phyloP scores from a whole-genome alignment of 1,140 invertebrate species.

The Drosophila obscura region DNA sequence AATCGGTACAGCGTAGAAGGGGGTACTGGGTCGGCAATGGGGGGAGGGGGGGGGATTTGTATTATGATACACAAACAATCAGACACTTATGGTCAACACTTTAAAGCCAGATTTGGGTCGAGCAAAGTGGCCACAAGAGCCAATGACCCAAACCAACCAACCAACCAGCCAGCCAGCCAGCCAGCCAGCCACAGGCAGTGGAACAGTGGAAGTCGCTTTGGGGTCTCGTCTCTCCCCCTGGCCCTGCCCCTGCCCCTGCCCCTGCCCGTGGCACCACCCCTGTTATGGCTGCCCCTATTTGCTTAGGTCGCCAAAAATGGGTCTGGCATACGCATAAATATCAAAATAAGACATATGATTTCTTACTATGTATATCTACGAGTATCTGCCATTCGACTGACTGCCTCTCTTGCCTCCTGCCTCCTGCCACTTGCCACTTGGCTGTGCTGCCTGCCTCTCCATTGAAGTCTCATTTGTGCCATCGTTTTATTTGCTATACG shows the following conservation, averaged over 20 bases:
- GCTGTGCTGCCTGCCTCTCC: background rate
- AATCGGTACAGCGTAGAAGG: slow-evolving; percentile 34
- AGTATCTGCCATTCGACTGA: slow-evolving; percentile 13
- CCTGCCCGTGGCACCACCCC: background rate
- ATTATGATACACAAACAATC: slow-evolving; percentile 82
- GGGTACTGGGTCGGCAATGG: too few relatives aligned
- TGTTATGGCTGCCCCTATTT: slow-evolving; percentile 57
- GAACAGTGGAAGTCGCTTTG: slow-evolving; percentile 39
- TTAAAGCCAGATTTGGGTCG: slow-evolving; percentile 81
- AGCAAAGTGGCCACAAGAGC: slow-evolving; percentile 61
- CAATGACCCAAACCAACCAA: slow-evolving; percentile 58
- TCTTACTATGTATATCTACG: slow-evolving; percentile 67
- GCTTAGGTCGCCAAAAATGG: slow-evolving; percentile 82
- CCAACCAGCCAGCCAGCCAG: too few relatives aligned
- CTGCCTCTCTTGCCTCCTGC: slow-evolving; percentile 6
- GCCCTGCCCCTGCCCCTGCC: slow-evolving; percentile 9
- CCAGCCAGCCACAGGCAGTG: too few relatives aligned
- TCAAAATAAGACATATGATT: slow-evolving; percentile 79
- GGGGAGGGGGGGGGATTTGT: slow-evolving; percentile 50
- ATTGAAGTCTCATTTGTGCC: slow-evolving; percentile 61
- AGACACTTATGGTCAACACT: slow-evolving; percentile 83
- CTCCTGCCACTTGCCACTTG: slow-evolving; percentile 4
- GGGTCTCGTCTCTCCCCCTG: slow-evolving; percentile 43
- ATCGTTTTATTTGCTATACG: slow-evolving; percentile 77
- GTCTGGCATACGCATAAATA: slow-evolving; percentile 79